Evolutionary conservation across 2,113 vertebrate genomes (phyloP).

Genomic region (Dissostichus mawsoni): DNA sequence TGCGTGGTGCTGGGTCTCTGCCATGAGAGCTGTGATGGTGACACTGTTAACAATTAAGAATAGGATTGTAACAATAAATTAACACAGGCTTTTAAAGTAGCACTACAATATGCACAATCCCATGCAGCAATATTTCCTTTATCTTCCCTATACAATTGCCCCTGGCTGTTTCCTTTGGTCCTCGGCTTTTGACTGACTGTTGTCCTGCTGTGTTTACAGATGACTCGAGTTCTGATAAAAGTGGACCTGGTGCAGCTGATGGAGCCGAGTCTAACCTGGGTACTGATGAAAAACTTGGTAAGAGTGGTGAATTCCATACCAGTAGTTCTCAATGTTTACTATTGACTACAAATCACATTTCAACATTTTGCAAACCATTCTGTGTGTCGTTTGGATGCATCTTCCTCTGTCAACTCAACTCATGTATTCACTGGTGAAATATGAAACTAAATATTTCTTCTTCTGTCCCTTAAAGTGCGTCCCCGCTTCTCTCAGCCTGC

Average conservation of each 20-base stretch:
- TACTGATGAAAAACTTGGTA: slow-evolving; percentile 92
- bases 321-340: slow-evolving; percentile 7
- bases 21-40: slow-evolving; percentile 4
- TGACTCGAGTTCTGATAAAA: slow-evolving; percentile 86
- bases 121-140: not conserved
- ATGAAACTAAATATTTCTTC: not conserved
- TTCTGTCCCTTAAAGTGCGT: slow-evolving; percentile 82
- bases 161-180: not conserved
- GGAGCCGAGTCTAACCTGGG: slow-evolving; percentile 77
- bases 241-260: slow-evolving; percentile 74
- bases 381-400: no score
- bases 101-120: not conserved
- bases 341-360: not conserved
- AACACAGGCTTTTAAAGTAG: slow-evolving; percentile 4
- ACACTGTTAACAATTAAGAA: slow-evolving; percentile 8
- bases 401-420: not conserved
- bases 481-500: slow-evolving; percentile 96
- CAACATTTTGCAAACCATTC: not conserved
- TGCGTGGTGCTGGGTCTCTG: slow-evolving; percentile 7
- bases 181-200: not conserved
- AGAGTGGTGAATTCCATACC: slow-evolving; percentile 50
- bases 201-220: slow-evolving; percentile 80
- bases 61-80: not conserved
- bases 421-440: not conserved
- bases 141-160: not conserved